These are phyloP conservation scores for Salmo trutta DNA, from an alignment of 2,797 vertebrate species.

Conservation along the genomic window DNA sequence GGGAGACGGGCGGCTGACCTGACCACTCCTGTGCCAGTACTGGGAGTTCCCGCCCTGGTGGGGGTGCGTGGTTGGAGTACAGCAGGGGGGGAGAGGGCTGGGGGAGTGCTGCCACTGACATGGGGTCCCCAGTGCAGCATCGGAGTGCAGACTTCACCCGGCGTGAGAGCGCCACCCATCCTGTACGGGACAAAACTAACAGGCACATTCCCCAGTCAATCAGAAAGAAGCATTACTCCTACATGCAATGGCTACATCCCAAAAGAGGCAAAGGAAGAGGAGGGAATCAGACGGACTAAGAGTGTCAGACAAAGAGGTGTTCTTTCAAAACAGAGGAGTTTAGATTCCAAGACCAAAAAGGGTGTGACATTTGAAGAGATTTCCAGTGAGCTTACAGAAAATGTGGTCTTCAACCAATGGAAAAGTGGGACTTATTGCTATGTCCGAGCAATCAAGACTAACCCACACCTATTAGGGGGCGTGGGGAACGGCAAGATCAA, in stretches of 20 bases:
- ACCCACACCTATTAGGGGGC: slow-evolving; percentile 56
- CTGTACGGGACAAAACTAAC: slow-evolving; percentile 38
- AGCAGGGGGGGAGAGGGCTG: slow-evolving; percentile 56
- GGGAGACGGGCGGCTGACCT: slow-evolving; percentile 77
- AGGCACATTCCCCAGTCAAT: slow-evolving; percentile 41
- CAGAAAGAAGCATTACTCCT: slow-evolving; percentile 45
- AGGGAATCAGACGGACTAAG: slow-evolving; percentile 46
- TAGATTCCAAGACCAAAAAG: slow-evolving; percentile 73
- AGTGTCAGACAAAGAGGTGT: slow-evolving; percentile 66
- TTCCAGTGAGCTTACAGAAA: slow-evolving; percentile 55
- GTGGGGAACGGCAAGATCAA: slow-evolving; percentile 46
- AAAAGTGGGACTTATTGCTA: slow-evolving; percentile 59
- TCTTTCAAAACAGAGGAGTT: slow-evolving; percentile 70
- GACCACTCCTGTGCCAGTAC: slow-evolving; percentile 75
- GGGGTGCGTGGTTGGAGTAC: slow-evolving; percentile 73
- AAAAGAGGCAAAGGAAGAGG: slow-evolving; percentile 50
- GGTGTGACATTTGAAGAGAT: slow-evolving; percentile 78
- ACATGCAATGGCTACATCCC: slow-evolving; percentile 50
- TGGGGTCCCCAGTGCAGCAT: slow-evolving; percentile 74
- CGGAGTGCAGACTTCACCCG: slow-evolving; percentile 77
- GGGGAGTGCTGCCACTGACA: slow-evolving; percentile 55
- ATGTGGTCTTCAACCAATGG: slow-evolving; percentile 54
- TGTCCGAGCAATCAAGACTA: slow-evolving; percentile 66
- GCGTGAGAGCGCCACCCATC: slow-evolving; percentile 59
- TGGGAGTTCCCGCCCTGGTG: slow-evolving; percentile 74